Base-by-base conservation (phyloP, 2,113 vertebrate genomes). In the Rhizomys pruinosus region DNA sequence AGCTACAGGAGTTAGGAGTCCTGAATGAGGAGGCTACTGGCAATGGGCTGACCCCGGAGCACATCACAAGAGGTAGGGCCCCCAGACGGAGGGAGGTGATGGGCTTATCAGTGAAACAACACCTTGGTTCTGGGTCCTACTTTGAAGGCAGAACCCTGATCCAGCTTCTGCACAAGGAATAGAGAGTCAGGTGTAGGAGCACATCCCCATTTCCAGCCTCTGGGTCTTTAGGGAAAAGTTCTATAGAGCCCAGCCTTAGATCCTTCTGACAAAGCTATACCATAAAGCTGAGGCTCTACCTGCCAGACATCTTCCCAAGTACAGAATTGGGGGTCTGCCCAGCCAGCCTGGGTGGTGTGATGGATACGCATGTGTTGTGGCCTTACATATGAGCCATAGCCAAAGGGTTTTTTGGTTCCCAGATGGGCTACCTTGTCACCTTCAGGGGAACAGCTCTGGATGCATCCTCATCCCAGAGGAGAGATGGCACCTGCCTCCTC, bases 41-140 rank as follows among this genome's bases (percentile, higher is more conserved):
- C 47, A 7, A 15, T 9, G 52, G 57, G 59, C 73, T 63, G 68
- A n/a, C 78, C 57, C 0, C 0, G 37, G 80, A 96, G 59, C 57
- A 25, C 79, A 17, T n/a, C 93, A 8, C 22, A 52, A 88, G 92
- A 96, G 94, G 93, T 94, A 94, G 94, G 91, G 73, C 37, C 0
- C 59, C 57, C 87, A 17, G 64, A n/a, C 15, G 8, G 15, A 76
- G 73, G 86, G 87, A 88, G 73, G 78, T 12, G 84, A 55, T 3
- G 7, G 29, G 64, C 80, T n/a, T 12, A 39, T 7, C 23, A 6
- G 76, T 0, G 2, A 52, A 81, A 27, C 3, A 1, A 25, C 17
- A 15, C 47, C 19, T 73, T 1, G 0, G 29, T 19, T 76, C 37
- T 44, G 55, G 29, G 11, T 39, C 61, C 55, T 1, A 32, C 71